Evolutionary conservation across 2,797 vertebrate species (phyloP).

Genomic region (Chelmon rostratus): DNA sequence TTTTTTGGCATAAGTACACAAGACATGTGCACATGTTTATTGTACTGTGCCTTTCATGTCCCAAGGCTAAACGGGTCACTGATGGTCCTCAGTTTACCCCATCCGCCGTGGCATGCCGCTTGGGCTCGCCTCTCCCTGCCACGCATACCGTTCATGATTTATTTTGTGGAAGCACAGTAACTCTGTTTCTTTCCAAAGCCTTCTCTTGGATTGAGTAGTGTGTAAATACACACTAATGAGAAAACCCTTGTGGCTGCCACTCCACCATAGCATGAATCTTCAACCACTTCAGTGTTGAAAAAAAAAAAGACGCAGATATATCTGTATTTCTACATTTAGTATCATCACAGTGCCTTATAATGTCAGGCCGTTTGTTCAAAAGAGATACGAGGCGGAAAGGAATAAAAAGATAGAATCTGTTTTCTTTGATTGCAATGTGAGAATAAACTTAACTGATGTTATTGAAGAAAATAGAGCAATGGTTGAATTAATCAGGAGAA

Average conservation of each 20-base stretch:
- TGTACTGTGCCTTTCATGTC: conserved; percentile 24
- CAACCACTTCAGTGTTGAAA: conserved; percentile 37
- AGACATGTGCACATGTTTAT: conserved; percentile 13
- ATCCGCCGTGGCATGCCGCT: conserved; percentile 41
- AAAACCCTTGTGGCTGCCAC: conserved; percentile 44
- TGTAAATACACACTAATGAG: conserved; percentile 56
- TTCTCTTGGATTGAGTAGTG: conserved; percentile 60
- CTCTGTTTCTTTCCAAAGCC: conserved; percentile 52
- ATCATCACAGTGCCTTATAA: conserved; percentile 38
- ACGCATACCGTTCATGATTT: conserved; percentile 49
- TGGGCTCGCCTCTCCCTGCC: conserved; percentile 14
- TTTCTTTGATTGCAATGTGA: conserved; percentile 55
- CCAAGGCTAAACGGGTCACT: conserved; percentile 38
- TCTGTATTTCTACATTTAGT: conserved; percentile 47
- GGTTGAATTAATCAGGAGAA: conserved; percentile 57
- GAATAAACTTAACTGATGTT: conserved; percentile 56
- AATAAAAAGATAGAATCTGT: conserved; percentile 58
- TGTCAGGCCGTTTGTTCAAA: conserved; percentile 61
- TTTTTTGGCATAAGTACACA: not conserved
- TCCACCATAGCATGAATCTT: conserved; percentile 23
- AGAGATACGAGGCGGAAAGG: conserved; percentile 35
- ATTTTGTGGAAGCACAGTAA: conserved; percentile 39
- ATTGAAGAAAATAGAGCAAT: conserved; percentile 43
- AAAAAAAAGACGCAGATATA: conserved; percentile 41
- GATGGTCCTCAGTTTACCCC: conserved; percentile 40